These are phyloP conservation scores for Oreochromis aureus DNA, from an alignment of 2,113 vertebrate genomes.

Conservation along the genomic window DNA sequence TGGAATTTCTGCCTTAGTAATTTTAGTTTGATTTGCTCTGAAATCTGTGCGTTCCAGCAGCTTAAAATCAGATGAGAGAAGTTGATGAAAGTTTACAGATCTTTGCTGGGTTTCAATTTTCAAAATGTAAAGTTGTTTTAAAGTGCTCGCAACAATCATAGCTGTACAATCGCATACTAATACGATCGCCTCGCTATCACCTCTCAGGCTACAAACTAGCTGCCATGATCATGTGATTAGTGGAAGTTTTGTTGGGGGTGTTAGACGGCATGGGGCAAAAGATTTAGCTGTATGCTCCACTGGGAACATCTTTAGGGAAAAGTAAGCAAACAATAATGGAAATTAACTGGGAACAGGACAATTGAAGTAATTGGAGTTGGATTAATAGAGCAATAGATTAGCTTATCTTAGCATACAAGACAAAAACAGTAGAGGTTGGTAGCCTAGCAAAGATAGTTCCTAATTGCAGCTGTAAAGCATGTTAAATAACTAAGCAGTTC, in stretches of 20 bases:
- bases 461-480: not conserved
- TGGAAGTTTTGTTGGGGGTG: not conserved
- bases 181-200: not conserved
- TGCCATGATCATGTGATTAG: not conserved
- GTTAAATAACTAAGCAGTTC: not conserved
- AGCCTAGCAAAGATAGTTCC: not conserved
- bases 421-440: not conserved
- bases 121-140: not conserved
- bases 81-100: not conserved
- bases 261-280: not conserved
- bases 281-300: not conserved
- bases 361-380: not conserved
- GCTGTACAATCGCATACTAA: not conserved
- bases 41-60: not conserved
- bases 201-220: not conserved
- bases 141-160: not conserved
- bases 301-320: not conserved
- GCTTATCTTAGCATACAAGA: not conserved
- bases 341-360: not conserved
- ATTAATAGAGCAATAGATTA: not conserved
- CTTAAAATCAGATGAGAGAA: not conserved
- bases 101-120: not conserved
- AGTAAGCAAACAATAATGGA: accelerated
- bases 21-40: not conserved
- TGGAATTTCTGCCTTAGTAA: not conserved